phyloP scores from a whole-genome alignment of 2,888 invertebrate species.

The Watsonalla binaria region DNA sequence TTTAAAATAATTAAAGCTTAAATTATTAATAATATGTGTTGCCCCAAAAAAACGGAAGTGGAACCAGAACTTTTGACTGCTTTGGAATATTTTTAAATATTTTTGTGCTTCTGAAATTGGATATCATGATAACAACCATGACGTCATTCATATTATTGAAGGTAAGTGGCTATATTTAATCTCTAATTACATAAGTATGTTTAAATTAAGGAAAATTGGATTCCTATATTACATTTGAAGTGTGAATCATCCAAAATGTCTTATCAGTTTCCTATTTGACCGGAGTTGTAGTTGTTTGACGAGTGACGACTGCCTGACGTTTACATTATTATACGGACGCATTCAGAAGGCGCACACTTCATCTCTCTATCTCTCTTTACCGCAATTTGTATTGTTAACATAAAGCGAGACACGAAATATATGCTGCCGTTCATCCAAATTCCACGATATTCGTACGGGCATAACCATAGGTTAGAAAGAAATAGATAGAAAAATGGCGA shows the following conservation, averaged over 20 bases:
- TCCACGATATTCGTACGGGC: constrained; percentile 22
- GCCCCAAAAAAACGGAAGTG: constrained; percentile 36
- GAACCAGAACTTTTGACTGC: constrained; percentile 31
- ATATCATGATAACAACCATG: constrained; percentile 79
- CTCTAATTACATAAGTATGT: constrained; percentile 5
- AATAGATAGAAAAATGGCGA: constrained; percentile 55
- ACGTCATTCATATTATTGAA: constrained; percentile 77
- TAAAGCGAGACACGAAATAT: constrained; percentile 15
- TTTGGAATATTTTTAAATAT: constrained; percentile 46
- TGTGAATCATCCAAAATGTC: constrained; percentile 49
- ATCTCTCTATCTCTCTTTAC: constrained; percentile 42
- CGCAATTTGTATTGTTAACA: constrained; percentile 4
- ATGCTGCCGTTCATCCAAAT: constrained; percentile 7
- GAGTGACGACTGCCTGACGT: constrained; percentile 45
- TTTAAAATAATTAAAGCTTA: constrained; percentile 35
- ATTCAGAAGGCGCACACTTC: constrained; percentile 12
- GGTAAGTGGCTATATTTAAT: constrained; percentile 44
- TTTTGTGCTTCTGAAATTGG: constrained; percentile 64
- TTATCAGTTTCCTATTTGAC: constrained; percentile 69
- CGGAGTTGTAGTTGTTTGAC: constrained; percentile 23
- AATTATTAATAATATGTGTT: constrained; percentile 46
- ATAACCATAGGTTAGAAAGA: constrained; percentile 52
- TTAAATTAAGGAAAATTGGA: constrained; percentile 16
- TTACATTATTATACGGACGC: constrained; percentile 38
- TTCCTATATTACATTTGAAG: constrained; percentile 13